These are phyloP conservation scores for Anguilla anguilla DNA, from an alignment of 2,797 vertebrate genomes.

Conservation along the genomic window DNA sequence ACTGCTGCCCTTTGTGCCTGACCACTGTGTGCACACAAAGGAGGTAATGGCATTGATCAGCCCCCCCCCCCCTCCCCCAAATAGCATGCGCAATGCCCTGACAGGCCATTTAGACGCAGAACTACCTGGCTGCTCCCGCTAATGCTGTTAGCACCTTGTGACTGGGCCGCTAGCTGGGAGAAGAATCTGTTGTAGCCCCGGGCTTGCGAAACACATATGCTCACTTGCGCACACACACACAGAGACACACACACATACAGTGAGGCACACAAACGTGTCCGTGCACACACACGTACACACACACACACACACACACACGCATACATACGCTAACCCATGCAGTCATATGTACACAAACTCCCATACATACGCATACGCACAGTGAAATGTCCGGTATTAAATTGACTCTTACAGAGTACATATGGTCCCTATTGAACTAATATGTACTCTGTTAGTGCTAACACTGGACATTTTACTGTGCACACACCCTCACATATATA, in stretches of 20 bases:
- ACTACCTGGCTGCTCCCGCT: background rate
- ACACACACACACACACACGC: background rate
- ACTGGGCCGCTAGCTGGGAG: background rate
- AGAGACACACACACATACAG: background rate
- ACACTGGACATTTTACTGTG: too few species aligned
- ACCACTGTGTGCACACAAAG: constrained; percentile 30
- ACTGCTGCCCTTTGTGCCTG: constrained; percentile 50
- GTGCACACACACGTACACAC: background rate
- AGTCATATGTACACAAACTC: background rate
- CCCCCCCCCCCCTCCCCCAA: constrained; percentile 1
- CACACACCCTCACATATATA: background rate
- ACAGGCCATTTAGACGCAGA: background rate
- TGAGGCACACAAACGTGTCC: background rate
- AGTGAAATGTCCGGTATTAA: background rate
- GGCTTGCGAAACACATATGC: background rate
- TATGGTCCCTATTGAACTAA: too few species aligned
- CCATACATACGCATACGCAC: background rate
- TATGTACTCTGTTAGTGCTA: too few species aligned
- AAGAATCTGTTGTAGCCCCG: background rate
- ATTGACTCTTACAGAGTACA: too few species aligned
- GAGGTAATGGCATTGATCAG: constrained; percentile 51
- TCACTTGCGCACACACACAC: background rate
- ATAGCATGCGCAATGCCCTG: background rate
- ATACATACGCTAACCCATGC: background rate
- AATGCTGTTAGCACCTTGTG: constrained; percentile 9